phyloP scores from a whole-genome alignment of 2,113 vertebrate genomes.

The Tychaedon coryphoeus region DNA sequence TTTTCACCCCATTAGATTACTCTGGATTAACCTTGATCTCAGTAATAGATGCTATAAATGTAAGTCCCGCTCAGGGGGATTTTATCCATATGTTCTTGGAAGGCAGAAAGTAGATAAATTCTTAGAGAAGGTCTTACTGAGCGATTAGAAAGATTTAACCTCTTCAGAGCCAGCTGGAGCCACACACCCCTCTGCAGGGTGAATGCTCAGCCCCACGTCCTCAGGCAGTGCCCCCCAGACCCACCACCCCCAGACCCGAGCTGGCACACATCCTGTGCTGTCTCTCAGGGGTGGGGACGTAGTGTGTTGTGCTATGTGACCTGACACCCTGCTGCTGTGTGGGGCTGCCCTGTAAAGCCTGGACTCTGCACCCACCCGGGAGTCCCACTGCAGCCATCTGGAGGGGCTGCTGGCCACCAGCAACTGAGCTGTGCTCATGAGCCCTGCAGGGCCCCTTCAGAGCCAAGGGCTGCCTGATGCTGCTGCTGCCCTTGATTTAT shows the following conservation, averaged over 20 bases:
- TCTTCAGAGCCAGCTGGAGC: not conserved
- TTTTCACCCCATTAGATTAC: slow-evolving; percentile 69
- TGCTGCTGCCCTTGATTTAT: not conserved
- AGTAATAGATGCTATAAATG: slow-evolving; percentile 68
- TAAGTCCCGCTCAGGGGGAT: slow-evolving; percentile 64
- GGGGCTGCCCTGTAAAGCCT: not conserved
- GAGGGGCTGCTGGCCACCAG: not conserved
- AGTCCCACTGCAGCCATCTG: not conserved
- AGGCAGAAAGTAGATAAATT: slow-evolving; percentile 64
- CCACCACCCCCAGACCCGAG: accelerated
- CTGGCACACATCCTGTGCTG: not conserved
- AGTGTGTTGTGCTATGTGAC: accelerated
- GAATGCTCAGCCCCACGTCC: not conserved
- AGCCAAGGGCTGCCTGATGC: not conserved
- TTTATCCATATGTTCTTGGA: slow-evolving; percentile 68
- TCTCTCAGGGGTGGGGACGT: not conserved
- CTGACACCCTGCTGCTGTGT: not conserved
- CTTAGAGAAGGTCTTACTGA: slow-evolving; percentile 55
- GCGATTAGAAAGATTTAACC: slow-evolving; percentile 61
- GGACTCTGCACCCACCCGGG: not conserved
- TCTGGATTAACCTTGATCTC: slow-evolving; percentile 70
- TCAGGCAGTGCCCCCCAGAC: not conserved
- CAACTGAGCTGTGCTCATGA: not conserved
- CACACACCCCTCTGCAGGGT: accelerated
- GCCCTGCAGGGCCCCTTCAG: not conserved